A percentile compares a stretch with the other conserved stretches of the same genome.
These are phyloP conservation scores for Tricholaema leucomelas DNA, from an alignment of 2,113 vertebrate species.

Conservation along the genomic window DNA sequence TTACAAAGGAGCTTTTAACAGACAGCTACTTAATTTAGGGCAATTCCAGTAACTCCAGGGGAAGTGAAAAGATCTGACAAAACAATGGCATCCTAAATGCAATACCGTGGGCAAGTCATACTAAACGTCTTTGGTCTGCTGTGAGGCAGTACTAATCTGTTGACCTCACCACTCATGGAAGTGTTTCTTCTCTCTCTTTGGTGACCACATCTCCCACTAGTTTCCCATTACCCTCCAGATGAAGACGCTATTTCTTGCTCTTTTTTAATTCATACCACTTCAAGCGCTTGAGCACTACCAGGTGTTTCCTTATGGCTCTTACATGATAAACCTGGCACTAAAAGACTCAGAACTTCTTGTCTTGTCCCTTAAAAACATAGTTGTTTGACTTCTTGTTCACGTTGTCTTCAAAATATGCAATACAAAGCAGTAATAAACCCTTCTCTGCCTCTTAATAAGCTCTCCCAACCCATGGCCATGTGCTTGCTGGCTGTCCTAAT, in stretches of 20 bases:
- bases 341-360: neutral
- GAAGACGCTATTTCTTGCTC: neutral
- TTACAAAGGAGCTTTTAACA: neutral
- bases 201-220: neutral
- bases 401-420: neutral
- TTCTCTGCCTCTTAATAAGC: neutral
- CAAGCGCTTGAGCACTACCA: neutral
- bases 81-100: neutral
- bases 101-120: neutral
- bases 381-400: neutral
- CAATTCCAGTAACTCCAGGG: neutral
- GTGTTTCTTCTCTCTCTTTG: neutral
- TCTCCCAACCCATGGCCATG: neutral
- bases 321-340: neutral
- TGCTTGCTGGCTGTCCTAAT: neutral
- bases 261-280: neutral
- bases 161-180: accelerated
- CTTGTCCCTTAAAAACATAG: neutral
- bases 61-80: neutral
- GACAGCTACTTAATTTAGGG: neutral
- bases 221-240: neutral
- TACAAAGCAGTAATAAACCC: neutral
- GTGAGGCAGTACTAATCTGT: neutral
- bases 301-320: neutral
- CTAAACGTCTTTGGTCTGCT: neutral